phyloP scores from a whole-genome alignment of 2,888 invertebrate genomes.

The Chironomus tentans region DNA sequence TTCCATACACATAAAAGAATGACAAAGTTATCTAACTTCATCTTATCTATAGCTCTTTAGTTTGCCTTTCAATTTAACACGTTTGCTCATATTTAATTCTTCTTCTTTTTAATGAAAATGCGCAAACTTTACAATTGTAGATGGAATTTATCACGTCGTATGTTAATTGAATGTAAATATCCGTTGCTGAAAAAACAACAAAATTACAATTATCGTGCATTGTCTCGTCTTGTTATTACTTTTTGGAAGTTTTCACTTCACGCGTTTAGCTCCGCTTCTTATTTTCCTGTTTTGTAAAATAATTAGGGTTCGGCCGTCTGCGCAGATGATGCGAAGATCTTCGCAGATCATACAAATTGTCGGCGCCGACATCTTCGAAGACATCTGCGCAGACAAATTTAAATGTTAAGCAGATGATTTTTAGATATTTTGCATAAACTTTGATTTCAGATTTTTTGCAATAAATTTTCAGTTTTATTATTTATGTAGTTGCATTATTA shows the following conservation, averaged over 20 bases:
- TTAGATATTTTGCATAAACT: too few relatives aligned
- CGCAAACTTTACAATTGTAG: not conserved
- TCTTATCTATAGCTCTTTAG: not conserved
- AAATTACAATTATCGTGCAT: not conserved
- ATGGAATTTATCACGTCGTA: not conserved
- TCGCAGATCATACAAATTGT: too few relatives aligned
- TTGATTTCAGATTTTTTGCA: too few relatives aligned
- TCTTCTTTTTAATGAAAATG: not conserved
- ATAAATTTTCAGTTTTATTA: too few relatives aligned
- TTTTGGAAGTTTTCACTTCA: not conserved
- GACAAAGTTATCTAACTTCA: not conserved
- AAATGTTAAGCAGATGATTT: too few relatives aligned
- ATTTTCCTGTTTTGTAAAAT: too few relatives aligned
- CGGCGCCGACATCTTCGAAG: too few relatives aligned
- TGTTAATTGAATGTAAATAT: not conserved
- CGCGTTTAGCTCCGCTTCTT: too few relatives aligned
- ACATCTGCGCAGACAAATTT: too few relatives aligned
- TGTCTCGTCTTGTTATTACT: not conserved
- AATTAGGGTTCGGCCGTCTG: too few relatives aligned
- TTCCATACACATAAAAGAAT: not conserved
- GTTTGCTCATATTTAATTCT: not conserved
- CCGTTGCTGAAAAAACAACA: not conserved
- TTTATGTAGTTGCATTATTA: too few relatives aligned
- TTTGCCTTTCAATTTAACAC: not conserved
- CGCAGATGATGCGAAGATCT: too few relatives aligned